Evolutionary conservation across 2,888 invertebrate genomes (phyloP).

Genomic region (Acleris sparsana): DNA sequence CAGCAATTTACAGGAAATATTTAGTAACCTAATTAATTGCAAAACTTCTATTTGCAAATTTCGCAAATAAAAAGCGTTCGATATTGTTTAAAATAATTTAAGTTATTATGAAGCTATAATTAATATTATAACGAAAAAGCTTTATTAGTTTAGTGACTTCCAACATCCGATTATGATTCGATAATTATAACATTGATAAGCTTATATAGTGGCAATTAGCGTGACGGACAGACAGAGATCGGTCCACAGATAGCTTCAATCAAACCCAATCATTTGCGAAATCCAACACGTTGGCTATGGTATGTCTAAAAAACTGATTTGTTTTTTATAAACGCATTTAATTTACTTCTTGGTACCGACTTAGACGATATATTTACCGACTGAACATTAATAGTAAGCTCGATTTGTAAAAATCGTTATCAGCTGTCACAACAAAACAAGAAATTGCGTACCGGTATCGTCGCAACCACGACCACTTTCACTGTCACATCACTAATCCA

Average conservation of each 20-base stretch:
- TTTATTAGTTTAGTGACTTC: constrained; percentile 27
- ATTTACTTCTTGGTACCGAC: background rate
- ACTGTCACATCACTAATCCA: constrained; percentile 43
- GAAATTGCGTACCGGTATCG: constrained; percentile 43
- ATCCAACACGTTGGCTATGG: constrained; percentile 42
- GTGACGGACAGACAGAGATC: constrained; percentile 60
- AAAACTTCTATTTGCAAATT: no score
- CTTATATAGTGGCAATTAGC: constrained; percentile 66
- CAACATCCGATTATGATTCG: constrained; percentile 48
- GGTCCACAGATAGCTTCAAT: constrained; percentile 50
- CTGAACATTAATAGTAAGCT: background rate
- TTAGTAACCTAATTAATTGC: no score
- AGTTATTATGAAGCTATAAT: background rate
- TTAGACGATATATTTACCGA: constrained; percentile 6
- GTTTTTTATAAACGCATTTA: constrained; percentile 6
- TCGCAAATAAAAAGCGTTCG: no score
- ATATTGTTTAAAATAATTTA: no score
- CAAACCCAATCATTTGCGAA: constrained; percentile 47
- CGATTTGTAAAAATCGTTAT: constrained; percentile 28
- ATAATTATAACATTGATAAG: constrained; percentile 56
- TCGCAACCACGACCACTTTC: constrained; percentile 48
- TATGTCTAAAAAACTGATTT: constrained; percentile 17
- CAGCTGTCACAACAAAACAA: constrained; percentile 41
- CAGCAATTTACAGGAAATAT: constrained; percentile 9
- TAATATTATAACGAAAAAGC: background rate